A percentile compares a stretch with the other conserved stretches of the same genome.
Evolutionary conservation across 2,113 vertebrate genomes (phyloP).

Genomic region (Sterna hirundo): DNA sequence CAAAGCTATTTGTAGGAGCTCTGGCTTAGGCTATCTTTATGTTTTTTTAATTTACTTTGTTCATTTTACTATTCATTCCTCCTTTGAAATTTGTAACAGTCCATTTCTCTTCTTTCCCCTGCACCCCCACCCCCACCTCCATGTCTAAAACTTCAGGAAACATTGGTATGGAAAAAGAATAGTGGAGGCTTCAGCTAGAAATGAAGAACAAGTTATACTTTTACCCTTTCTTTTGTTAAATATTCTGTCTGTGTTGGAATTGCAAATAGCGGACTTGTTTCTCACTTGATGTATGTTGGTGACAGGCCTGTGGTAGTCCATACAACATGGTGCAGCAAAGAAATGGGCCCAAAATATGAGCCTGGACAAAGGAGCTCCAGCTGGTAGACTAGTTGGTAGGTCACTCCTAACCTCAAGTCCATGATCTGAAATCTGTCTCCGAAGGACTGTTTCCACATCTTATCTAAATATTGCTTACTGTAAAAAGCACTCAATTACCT

Average conservation of each 20-base stretch:
- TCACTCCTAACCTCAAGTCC: neutral
- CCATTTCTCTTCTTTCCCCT: neutral
- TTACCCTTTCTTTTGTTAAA: neutral
- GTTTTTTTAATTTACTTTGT: neutral
- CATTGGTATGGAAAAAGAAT: neutral
- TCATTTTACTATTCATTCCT: neutral
- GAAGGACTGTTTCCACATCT: neutral
- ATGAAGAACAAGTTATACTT: neutral
- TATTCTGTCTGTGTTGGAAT: neutral
- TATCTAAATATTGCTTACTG: neutral
- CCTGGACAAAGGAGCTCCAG: neutral
- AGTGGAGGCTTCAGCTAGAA: neutral
- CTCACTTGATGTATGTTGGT: neutral
- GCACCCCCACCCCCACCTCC: too few species aligned
- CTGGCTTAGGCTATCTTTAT: neutral
- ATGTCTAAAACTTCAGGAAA: neutral
- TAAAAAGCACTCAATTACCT: neutral
- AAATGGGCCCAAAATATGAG: neutral
- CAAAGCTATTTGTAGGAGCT: neutral
- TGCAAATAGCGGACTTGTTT: neutral
- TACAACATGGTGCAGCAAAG: neutral
- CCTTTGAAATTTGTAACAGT: neutral
- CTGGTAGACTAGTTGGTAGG: neutral
- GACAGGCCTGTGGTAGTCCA: too few species aligned
- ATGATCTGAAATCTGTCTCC: neutral